A percentile compares a stretch with the other conserved stretches of the same genome.
These are phyloP conservation scores for Lamellibrachia columna DNA, from an alignment of 2,888 invertebrate species.

Conservation along the genomic window DNA sequence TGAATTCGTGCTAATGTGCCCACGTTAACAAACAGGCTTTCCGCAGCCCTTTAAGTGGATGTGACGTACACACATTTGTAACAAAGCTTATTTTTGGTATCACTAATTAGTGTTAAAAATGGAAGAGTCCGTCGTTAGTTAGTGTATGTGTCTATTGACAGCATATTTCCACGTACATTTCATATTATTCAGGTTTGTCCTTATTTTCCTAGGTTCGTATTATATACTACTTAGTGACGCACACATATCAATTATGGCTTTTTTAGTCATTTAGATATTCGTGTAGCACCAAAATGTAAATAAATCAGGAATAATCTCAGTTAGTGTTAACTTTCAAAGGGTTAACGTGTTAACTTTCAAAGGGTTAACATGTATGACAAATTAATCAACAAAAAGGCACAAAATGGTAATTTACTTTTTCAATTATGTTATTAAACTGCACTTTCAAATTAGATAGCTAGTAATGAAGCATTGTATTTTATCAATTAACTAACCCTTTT, in stretches of 20 bases:
- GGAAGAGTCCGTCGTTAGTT: no score
- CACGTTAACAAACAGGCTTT: not conserved
- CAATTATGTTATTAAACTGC: not conserved
- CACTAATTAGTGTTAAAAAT: not conserved
- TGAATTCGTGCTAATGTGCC: not conserved
- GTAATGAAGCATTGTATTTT: not conserved
- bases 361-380: not conserved
- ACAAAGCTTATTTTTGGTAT: not conserved
- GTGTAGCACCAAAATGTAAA: not conserved
- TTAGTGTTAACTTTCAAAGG: not conserved
- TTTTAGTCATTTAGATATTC: not conserved
- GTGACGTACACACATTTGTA: not conserved
- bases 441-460: not conserved
- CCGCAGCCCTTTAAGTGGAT: not conserved
- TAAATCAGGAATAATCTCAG: not conserved
- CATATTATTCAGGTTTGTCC: no score
- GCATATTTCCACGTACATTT: no score
- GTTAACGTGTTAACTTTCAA: not conserved
- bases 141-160: no score
- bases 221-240: no score
- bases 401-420: not conserved
- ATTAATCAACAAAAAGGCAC: not conserved
- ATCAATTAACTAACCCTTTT: no score
- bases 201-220: no score
- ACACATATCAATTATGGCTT: not conserved